Evolutionary conservation across 2,113 vertebrate species (phyloP).

Genomic region (Origma solitaria): DNA sequence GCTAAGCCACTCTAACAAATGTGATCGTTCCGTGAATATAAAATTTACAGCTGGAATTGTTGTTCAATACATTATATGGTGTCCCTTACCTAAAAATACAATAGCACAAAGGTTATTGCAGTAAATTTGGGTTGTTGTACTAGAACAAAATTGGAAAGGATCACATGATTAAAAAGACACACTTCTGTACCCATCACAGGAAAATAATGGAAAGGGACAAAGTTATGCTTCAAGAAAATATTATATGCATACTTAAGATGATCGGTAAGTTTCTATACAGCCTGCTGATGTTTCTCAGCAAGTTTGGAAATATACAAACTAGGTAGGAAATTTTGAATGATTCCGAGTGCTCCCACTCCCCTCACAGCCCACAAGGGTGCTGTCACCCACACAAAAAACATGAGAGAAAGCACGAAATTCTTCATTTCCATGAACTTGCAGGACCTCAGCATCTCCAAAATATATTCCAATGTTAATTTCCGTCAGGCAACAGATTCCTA

Average conservation of each 20-base stretch:
- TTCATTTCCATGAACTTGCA: neutral
- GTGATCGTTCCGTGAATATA: neutral
- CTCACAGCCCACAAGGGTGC: rapidly evolving
- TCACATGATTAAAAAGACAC: neutral
- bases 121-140: neutral
- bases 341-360: neutral
- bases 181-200: neutral
- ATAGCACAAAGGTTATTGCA: neutral
- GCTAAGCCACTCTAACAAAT: neutral
- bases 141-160: neutral
- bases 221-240: neutral
- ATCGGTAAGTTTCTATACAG: neutral
- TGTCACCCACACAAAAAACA: neutral
- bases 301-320: neutral
- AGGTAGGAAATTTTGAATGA: neutral
- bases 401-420: neutral
- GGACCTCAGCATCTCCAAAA: neutral
- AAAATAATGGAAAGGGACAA: neutral
- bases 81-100: neutral
- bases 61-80: neutral
- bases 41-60: neutral
- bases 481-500: neutral
- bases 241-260: neutral
- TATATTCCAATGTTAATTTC: neutral
- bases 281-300: neutral